phyloP scores from a whole-genome alignment of 2,797 vertebrate species.

The Sylvia borin region DNA sequence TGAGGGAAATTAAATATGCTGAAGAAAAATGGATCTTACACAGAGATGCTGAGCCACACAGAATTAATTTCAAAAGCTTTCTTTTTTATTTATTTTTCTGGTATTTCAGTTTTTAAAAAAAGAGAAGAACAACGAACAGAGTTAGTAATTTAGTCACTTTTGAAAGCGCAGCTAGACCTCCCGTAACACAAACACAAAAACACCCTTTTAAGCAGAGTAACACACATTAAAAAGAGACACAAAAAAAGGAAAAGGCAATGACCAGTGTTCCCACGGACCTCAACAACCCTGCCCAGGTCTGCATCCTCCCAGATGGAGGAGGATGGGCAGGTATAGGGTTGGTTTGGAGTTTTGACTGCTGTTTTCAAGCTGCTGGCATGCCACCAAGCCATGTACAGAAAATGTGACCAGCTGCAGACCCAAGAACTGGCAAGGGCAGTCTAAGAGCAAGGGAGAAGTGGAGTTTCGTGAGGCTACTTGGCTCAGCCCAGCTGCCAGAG shows the following conservation, averaged over 20 bases:
- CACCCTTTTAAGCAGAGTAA: background rate
- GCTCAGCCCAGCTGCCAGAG: background rate
- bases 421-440: background rate
- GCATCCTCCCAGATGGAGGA: background rate
- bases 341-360: background rate
- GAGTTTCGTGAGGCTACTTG: background rate
- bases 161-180: background rate
- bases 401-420: background rate
- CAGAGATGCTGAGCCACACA: background rate
- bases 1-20: background rate
- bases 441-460: background rate
- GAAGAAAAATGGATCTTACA: background rate
- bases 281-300: background rate
- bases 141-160: background rate
- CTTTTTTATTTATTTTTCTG: background rate
- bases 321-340: accelerated
- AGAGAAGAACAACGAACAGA: background rate
- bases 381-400: background rate
- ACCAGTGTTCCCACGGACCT: background rate
- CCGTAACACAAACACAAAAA: background rate
- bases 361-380: background rate
- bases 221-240: background rate
- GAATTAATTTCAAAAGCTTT: background rate
- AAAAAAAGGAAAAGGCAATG: background rate
- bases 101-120: background rate